Evolutionary conservation across 2,113 vertebrate species (phyloP).

Genomic region (Xiphophorus hellerii): DNA sequence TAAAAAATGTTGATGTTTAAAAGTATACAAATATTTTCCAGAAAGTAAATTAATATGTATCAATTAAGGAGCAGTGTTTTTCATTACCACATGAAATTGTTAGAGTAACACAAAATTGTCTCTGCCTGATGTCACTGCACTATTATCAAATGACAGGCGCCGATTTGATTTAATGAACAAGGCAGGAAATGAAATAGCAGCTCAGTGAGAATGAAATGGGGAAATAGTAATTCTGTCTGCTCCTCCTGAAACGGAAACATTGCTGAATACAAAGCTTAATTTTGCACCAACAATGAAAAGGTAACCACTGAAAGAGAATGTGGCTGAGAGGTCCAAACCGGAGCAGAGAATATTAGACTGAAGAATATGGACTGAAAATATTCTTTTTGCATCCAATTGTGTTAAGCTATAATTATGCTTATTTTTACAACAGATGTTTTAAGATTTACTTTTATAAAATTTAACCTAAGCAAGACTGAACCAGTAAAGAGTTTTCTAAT

Average conservation of each 20-base stretch:
- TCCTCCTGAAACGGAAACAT: slow-evolving; percentile 40
- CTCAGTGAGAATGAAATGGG: slow-evolving; percentile 66
- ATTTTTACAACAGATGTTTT: background rate
- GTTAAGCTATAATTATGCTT: background rate
- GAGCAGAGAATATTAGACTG: background rate
- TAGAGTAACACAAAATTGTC: slow-evolving; percentile 43
- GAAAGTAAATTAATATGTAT: background rate
- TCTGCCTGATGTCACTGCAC: slow-evolving; percentile 37
- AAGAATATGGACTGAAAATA: background rate
- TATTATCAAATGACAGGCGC: slow-evolving; percentile 33
- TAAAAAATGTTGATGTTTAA: background rate
- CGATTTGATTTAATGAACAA: slow-evolving; percentile 63
- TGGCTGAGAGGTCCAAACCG: slow-evolving; percentile 14
- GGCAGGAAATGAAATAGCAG: slow-evolving; percentile 71
- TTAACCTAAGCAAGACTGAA: background rate
- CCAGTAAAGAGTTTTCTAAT: background rate
- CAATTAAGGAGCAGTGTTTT: slow-evolving; percentile 31
- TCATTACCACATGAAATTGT: background rate
- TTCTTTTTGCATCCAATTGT: background rate
- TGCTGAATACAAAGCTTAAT: slow-evolving; percentile 49
- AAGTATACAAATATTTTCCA: background rate
- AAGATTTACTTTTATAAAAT: background rate
- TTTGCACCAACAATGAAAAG: slow-evolving; percentile 27
- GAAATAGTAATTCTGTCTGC: slow-evolving; percentile 32
- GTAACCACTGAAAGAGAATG: slow-evolving; percentile 21